Conservation (phyloP, 2,888 invertebrate species). For the Serrognathus titanus region DNA sequence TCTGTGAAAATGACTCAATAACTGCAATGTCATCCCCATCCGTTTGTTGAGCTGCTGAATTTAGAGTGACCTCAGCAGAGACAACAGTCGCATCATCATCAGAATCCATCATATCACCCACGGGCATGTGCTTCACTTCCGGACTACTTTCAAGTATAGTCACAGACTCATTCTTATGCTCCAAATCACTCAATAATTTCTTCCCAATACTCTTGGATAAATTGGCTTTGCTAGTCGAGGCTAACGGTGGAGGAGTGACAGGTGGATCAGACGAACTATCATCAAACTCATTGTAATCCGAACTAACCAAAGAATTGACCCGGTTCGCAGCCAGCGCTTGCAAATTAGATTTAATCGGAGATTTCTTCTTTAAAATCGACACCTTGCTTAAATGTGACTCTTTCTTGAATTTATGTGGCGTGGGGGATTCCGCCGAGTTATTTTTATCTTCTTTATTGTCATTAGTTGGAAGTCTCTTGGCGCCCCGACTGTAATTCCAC, state of each 20-base stretch:
- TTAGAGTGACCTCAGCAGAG: slow-evolving; percentile 57
- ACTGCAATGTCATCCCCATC: slow-evolving; percentile 59
- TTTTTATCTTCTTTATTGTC: slow-evolving; percentile 13
- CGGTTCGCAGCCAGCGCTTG: slow-evolving; percentile 40
- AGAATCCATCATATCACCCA: slow-evolving; percentile 54
- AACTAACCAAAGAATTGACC: slow-evolving; percentile 54
- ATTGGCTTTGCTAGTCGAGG: slow-evolving; percentile 29
- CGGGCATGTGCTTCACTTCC: slow-evolving; percentile 21
- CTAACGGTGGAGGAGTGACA: slow-evolving; percentile 49
- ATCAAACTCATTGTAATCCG: slow-evolving; percentile 60
- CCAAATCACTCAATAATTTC: slow-evolving; percentile 25
- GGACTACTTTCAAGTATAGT: slow-evolving; percentile 31
- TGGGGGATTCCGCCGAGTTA: slow-evolving; percentile 7
- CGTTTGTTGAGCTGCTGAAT: slow-evolving; percentile 56
- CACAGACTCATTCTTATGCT: slow-evolving; percentile 20
- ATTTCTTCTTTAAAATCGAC: slow-evolving; percentile 58
- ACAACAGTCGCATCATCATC: slow-evolving; percentile 57
- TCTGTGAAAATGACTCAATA: slow-evolving; percentile 55
- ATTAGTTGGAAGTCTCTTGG: background rate
- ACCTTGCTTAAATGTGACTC: slow-evolving; percentile 54
- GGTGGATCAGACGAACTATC: slow-evolving; percentile 57
- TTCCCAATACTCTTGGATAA: slow-evolving; percentile 31
- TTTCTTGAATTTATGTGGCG: slow-evolving; percentile 45
- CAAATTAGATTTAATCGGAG: slow-evolving; percentile 42
- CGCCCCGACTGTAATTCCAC: slow-evolving; percentile 49